phyloP scores from a whole-genome alignment of 2,113 vertebrate species.

The Bos indicus region DNA sequence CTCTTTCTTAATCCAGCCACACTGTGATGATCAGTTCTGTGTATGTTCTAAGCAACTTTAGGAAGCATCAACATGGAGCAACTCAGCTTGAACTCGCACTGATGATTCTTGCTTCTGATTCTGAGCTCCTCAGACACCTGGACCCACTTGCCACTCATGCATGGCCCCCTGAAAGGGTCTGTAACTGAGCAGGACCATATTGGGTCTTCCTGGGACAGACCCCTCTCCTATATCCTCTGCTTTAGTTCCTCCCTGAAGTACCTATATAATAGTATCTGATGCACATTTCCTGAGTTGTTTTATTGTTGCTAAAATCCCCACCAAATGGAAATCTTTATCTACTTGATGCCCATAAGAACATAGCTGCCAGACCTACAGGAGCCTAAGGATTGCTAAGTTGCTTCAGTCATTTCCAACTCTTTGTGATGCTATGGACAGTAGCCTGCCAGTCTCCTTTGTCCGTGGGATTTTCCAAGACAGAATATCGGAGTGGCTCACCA shows the following conservation, averaged over 20 bases:
- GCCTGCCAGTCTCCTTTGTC: not conserved
- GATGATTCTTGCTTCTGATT: not conserved
- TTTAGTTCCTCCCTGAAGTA: not conserved
- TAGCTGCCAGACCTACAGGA: not conserved
- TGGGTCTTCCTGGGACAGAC: not conserved
- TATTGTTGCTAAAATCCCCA: not conserved
- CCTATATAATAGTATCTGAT: not conserved
- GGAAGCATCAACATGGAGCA: fast-evolving
- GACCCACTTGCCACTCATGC: not conserved
- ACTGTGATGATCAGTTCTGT: not conserved
- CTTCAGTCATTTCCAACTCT: not conserved
- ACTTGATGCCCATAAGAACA: not conserved
- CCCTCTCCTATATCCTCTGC: not conserved
- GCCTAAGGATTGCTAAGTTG: not conserved
- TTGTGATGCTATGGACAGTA: not conserved
- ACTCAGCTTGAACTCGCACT: too few relatives aligned
- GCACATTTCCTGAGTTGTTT: not conserved
- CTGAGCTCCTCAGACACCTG: not conserved
- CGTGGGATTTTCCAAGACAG: not conserved
- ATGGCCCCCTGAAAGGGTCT: not conserved
- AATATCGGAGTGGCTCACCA: not conserved
- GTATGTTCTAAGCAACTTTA: not conserved
- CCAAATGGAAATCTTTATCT: not conserved
- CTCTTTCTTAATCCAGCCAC: not conserved
- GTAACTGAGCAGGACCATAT: not conserved